Evolutionary conservation across 2,113 vertebrate genomes (phyloP).

Genomic region (Corvus moneduloides): DNA sequence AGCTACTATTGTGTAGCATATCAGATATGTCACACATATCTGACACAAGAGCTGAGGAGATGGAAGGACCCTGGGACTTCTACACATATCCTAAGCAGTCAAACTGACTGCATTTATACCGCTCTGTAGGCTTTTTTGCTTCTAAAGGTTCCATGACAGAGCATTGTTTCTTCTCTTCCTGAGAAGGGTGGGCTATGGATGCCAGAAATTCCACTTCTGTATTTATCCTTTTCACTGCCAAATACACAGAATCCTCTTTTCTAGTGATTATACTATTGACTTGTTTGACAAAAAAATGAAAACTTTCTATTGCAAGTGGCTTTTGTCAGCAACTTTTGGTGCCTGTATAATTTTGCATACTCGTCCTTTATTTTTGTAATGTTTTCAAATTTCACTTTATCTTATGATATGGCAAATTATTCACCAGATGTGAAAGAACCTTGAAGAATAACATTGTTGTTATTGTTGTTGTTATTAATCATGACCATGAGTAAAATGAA

Average conservation of each 20-base stretch:
- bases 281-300: neutral
- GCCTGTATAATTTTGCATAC: neutral
- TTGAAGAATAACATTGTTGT: conserved; percentile 16
- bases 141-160: neutral
- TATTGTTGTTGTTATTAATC: conserved; percentile 51
- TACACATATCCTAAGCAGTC: neutral
- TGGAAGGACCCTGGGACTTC: neutral
- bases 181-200: neutral
- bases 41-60: neutral
- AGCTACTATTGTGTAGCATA: neutral
- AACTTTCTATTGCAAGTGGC: neutral
- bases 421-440: conserved; percentile 1
- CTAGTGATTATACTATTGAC: neutral
- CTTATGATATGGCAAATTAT: neutral
- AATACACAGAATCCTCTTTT: neutral
- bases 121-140: neutral
- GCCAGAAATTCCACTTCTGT: neutral
- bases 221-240: neutral
- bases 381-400: neutral
- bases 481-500: neutral
- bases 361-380: neutral
- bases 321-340: neutral
- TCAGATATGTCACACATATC: neutral
- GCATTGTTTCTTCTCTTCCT: neutral
- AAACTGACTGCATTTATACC: neutral